A percentile compares a stretch with the other conserved stretches of the same genome.
These are phyloP conservation scores for Neostethus bicornis DNA, from an alignment of 2,797 vertebrate genomes.

Conservation along the genomic window DNA sequence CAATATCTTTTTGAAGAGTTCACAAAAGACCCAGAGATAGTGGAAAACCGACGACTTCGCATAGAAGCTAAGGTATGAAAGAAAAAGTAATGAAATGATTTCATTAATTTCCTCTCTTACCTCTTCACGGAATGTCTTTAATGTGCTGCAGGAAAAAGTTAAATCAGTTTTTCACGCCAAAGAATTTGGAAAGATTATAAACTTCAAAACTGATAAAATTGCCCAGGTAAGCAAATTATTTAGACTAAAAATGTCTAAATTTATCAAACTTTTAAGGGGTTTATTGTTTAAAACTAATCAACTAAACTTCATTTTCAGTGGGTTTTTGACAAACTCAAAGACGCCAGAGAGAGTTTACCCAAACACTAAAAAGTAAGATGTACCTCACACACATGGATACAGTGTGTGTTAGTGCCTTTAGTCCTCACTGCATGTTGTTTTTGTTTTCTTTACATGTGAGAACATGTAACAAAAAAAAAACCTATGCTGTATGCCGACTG, in stretches of 20 bases:
- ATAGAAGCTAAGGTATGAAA: conserved; percentile 93
- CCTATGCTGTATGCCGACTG: conserved; percentile 24
- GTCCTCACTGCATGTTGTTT: conserved; percentile 60
- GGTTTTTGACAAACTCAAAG: conserved; percentile 92
- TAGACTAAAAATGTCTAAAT: not conserved
- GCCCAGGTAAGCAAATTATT: conserved; percentile 83
- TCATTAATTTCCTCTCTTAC: not conserved
- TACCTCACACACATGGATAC: conserved; percentile 11
- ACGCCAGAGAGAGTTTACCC: conserved; percentile 88
- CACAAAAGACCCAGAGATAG: conserved; percentile 93
- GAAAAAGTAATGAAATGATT: not conserved
- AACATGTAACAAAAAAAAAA: conserved; percentile 25
- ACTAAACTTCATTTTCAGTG: conserved; percentile 79
- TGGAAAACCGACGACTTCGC: conserved; percentile 88
- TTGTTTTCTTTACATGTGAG: conserved; percentile 41
- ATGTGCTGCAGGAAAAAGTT: conserved; percentile 87
- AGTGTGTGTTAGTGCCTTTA: conserved; percentile 75
- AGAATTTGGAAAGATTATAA: conserved; percentile 99
- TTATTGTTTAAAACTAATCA: not conserved
- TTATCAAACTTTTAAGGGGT: not conserved
- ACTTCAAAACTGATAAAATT: conserved; percentile 90
- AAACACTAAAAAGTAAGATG: conserved; percentile 64
- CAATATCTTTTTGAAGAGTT: conserved; percentile 97
- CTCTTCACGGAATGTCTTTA: not conserved
- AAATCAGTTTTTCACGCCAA: conserved; percentile 98